Evolutionary conservation across 2,797 vertebrate genomes (phyloP).

Genomic region (Sus cebifrons): DNA sequence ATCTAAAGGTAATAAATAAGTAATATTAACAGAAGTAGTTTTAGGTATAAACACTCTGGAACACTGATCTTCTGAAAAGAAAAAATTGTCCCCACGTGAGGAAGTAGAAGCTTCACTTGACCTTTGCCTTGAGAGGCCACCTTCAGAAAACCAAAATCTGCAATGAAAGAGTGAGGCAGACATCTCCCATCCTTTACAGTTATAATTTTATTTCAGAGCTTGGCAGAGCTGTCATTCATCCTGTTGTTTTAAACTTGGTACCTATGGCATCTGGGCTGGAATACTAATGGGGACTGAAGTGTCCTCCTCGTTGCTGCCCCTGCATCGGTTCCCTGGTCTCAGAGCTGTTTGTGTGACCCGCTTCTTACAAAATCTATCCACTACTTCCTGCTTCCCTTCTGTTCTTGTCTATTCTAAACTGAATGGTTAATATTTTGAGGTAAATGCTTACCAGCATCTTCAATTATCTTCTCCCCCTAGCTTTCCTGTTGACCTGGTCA

Average conservation of each 20-base stretch:
- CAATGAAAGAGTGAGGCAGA: background rate
- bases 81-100: background rate
- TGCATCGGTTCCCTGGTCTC: background rate
- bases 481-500: background rate
- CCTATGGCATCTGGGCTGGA: background rate
- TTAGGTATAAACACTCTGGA: background rate
- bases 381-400: background rate
- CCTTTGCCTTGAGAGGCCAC: background rate
- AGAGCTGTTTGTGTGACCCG: background rate
- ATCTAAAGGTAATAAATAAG: constrained; percentile 17
- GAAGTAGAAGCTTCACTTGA: background rate
- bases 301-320: background rate
- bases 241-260: background rate
- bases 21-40: background rate
- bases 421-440: constrained; percentile 25
- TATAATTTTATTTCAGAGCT: background rate
- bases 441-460: background rate
- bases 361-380: background rate
- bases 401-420: background rate
- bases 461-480: no score
- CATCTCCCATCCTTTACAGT: background rate
- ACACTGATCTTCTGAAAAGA: constrained; percentile 1
- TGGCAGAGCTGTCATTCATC: background rate
- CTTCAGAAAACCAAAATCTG: background rate
- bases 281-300: background rate